Evolutionary conservation across 2,797 vertebrate species (phyloP).

Genomic region (Mormyrus hasselquistii): DNA sequence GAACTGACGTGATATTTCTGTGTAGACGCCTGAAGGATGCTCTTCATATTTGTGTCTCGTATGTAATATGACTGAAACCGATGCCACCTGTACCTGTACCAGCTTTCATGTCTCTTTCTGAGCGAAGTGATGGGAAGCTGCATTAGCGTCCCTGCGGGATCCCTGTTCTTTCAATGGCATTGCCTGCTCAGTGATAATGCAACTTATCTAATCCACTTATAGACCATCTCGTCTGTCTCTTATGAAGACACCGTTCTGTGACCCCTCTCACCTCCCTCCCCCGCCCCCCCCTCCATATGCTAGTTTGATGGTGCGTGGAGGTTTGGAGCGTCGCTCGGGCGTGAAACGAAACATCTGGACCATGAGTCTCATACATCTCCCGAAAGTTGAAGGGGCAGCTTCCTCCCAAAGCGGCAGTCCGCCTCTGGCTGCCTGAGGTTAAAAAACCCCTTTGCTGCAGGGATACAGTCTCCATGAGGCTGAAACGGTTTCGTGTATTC

Average conservation of each 20-base stretch:
- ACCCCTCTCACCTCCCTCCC: not conserved
- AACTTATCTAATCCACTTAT: slow-evolving; percentile 4
- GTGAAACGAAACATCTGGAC: slow-evolving; percentile 33
- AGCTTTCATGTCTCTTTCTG: not conserved
- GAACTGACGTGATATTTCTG: not conserved
- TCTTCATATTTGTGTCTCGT: not conserved
- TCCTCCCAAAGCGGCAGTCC: not conserved
- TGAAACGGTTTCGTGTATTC: not conserved
- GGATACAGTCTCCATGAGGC: not conserved
- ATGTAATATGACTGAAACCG: not conserved
- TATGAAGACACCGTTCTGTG: not conserved
- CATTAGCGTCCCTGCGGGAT: not conserved
- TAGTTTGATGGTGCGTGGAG: slow-evolving; percentile 29
- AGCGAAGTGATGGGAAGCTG: not conserved
- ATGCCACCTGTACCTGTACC: not conserved
- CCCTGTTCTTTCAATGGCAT: not conserved
- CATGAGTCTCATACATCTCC: slow-evolving; percentile 2
- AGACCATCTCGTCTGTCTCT: not conserved
- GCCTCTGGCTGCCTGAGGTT: too few relatives aligned
- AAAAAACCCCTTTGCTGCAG: not conserved
- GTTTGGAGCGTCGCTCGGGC: slow-evolving; percentile 12
- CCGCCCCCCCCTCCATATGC: not conserved
- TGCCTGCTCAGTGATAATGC: not conserved
- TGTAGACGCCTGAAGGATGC: not conserved
- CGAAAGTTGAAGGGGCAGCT: not conserved